Conservation (phyloP, 1,140 invertebrate genomes). For the Archivesica marissinica region DNA sequence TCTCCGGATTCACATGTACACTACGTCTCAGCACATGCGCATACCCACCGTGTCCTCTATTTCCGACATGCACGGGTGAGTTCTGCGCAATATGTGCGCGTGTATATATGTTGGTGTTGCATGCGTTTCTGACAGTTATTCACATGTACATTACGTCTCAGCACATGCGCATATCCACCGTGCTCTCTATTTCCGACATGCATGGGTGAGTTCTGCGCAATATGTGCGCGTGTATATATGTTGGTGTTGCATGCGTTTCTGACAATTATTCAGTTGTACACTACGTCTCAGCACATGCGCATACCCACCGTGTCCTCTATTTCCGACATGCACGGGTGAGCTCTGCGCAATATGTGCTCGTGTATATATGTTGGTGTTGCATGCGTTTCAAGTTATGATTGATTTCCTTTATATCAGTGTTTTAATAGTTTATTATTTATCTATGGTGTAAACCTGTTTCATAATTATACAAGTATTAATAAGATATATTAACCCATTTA, state of each 20-base stretch:
- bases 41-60: constrained; percentile 41
- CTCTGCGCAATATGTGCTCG: background rate
- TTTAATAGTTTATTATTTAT: background rate
- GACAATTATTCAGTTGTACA: background rate
- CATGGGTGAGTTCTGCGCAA: background rate
- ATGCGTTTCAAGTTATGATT: background rate
- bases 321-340: background rate
- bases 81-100: background rate
- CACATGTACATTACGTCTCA: background rate
- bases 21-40: constrained; percentile 13
- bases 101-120: background rate
- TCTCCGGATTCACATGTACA: constrained; percentile 11
- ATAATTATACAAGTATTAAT: no score
- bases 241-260: background rate
- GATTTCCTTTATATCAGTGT: background rate
- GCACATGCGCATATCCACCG: background rate
- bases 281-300: background rate
- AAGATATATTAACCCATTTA: no score
- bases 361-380: background rate
- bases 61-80: constrained; percentile 40
- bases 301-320: background rate
- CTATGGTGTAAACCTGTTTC: background rate
- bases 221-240: background rate
- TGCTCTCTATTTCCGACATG: background rate
- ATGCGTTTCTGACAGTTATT: background rate